Evolutionary conservation across 1,140 invertebrate genomes (phyloP).

Genomic region (Gerris buenoi): DNA sequence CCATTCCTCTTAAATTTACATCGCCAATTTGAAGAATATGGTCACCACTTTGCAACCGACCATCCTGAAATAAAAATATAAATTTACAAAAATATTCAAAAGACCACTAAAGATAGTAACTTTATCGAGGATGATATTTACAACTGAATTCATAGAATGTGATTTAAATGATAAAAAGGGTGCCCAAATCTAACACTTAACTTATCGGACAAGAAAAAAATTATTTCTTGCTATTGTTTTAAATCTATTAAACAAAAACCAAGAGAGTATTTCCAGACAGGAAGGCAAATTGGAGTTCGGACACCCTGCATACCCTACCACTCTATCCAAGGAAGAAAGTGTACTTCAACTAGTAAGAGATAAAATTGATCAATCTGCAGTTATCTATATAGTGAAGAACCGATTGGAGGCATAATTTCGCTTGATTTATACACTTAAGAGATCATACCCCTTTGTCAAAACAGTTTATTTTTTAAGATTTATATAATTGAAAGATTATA

Average conservation of each 20-base stretch:
- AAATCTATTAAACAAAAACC: background rate
- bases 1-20: constrained; percentile 78
- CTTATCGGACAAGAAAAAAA: background rate
- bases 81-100: background rate
- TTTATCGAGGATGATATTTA: background rate
- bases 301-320: too few relatives aligned
- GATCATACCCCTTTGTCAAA: too few relatives aligned
- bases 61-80: constrained; percentile 43
- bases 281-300: too few relatives aligned
- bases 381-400: too few relatives aligned
- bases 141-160: background rate
- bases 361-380: too few relatives aligned
- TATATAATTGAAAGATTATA: too few relatives aligned
- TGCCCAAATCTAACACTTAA: background rate
- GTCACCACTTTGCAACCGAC: constrained; percentile 74
- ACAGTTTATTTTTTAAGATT: too few relatives aligned
- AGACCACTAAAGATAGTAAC: background rate
- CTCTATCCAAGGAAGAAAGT: too few relatives aligned
- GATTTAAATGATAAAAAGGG: background rate
- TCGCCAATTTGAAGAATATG: constrained; percentile 89
- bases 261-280: too few relatives aligned
- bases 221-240: background rate
- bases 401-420: too few relatives aligned
- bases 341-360: too few relatives aligned
- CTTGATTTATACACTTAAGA: too few relatives aligned